Percentiles rank a stretch among this genome's conserved stretches.
Conservation (phyloP, 2,888 invertebrate genomes). For the Neocrepidodera transversa region DNA sequence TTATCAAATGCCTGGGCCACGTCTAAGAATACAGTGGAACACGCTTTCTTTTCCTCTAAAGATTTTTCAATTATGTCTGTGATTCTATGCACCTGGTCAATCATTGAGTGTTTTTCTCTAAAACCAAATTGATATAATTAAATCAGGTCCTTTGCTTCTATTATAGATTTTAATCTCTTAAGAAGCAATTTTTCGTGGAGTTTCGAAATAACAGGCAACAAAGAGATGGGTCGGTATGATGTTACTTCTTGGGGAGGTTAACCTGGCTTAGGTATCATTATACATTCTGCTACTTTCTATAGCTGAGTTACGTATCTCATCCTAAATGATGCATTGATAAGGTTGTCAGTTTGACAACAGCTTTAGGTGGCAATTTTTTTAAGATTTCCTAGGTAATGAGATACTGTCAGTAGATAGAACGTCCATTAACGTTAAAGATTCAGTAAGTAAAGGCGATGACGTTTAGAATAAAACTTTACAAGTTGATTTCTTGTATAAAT, state of each 20-base stretch:
- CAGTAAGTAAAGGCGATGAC: no score
- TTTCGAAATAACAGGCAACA: not conserved
- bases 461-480: no score
- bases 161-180: not conserved
- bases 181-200: not conserved
- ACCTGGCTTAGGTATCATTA: not conserved
- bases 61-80: no score
- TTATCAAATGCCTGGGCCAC: not conserved
- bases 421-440: no score
- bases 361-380: no score
- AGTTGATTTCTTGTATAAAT: no score
- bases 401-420: no score
- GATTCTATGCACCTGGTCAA: not conserved
- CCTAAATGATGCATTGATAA: no score
- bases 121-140: not conserved
- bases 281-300: not conserved
- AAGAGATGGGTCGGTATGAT: not conserved
- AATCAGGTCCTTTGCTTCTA: not conserved
- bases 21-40: no score
- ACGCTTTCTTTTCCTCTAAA: not conserved
- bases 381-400: no score
- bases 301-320: no score
- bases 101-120: not conserved
- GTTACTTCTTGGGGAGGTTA: not conserved
- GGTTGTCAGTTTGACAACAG: no score